Evolutionary conservation across 2,888 invertebrate genomes (phyloP), one percentile per base, ranked within the genome.

Genomic region (Volucella inanis): DNA sequence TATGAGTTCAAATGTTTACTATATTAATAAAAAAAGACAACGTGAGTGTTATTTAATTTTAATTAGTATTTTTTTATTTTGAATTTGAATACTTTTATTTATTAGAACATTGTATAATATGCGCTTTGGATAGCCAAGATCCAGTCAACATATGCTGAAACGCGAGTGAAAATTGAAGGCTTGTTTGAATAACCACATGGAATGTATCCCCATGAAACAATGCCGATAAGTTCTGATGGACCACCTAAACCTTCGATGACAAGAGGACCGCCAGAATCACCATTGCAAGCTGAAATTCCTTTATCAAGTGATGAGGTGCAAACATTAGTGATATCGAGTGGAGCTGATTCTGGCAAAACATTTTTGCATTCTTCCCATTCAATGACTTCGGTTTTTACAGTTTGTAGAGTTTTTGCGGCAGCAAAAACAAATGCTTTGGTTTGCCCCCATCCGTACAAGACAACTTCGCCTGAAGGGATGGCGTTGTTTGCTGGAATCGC

Each of bases 181-280:
- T 82, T 14, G 39, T 91, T 90, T 12, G 70, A 82, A 3, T 75
- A 0, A 6, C 93, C 93, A 71, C 93, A 93, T 47, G 93, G 93
- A 70, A 92, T 90, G 43, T 89, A 89, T n/a, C 93, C 93, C 93
- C 93, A 93, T 43, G 93, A 93, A 12, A 93, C 93, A 52, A 93
- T 82, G 76, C 93, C 93, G 70, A 93, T 89, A 52, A 92, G 89
- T 62, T 91, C 88, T 50, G 88, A 57, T 43, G 88, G 12, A 6
- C 87, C 81, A 0, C 72, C 22, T 6, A 22, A 9, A 43, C 41
- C 61, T 78, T 90, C 89, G 15, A 90, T 87, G 1, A 91, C 90
- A 64, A 92, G 61, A 14, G 92, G 92, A 12, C 92, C 91, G 55
- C 92, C 91, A 39, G 91, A 91, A 87, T 92, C 92, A 11, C 92